Percentiles rank a stretch among this genome's conserved stretches.
phyloP scores from a whole-genome alignment of 2,797 vertebrate genomes.

The Myotis planiceps region DNA sequence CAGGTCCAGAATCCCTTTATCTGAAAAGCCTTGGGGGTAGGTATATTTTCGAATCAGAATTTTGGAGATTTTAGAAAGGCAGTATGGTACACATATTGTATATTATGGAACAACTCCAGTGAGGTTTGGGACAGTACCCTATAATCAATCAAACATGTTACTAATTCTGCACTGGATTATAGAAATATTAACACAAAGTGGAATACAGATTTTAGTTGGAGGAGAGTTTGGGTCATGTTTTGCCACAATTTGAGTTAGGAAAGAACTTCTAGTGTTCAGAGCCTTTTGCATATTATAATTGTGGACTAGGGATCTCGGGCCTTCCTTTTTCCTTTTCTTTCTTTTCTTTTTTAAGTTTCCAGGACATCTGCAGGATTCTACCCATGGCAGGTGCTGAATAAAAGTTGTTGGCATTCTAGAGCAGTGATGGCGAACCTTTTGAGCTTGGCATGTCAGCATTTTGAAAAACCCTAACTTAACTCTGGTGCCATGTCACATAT shows the following conservation, averaged over 20 bases:
- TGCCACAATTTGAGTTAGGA: not conserved
- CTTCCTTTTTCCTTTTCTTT: not conserved
- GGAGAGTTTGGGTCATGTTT: not conserved
- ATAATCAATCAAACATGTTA: not conserved
- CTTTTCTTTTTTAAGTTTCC: not conserved
- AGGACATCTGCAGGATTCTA: not conserved
- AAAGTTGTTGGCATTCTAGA: not conserved
- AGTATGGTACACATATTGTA: not conserved
- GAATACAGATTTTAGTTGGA: not conserved
- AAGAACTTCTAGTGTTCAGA: slow-evolving; percentile 34
- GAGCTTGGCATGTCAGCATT: too few relatives aligned
- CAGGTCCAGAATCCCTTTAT: not conserved
- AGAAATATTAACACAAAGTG: not conserved
- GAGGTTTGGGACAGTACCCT: not conserved
- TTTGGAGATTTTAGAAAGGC: not conserved
- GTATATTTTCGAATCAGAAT: not conserved
- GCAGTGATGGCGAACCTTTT: too few relatives aligned
- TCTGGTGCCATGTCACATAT: too few relatives aligned
- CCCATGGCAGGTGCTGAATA: not conserved
- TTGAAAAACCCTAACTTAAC: too few relatives aligned
- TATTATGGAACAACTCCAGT: not conserved
- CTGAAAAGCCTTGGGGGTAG: not conserved
- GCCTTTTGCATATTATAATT: not conserved
- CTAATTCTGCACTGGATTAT: not conserved
- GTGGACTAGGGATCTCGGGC: not conserved